Percentiles rank a stretch among this genome's conserved stretches.
Conservation (phyloP, 2,113 vertebrate genomes). For the Eupsittula cactorum region DNA sequence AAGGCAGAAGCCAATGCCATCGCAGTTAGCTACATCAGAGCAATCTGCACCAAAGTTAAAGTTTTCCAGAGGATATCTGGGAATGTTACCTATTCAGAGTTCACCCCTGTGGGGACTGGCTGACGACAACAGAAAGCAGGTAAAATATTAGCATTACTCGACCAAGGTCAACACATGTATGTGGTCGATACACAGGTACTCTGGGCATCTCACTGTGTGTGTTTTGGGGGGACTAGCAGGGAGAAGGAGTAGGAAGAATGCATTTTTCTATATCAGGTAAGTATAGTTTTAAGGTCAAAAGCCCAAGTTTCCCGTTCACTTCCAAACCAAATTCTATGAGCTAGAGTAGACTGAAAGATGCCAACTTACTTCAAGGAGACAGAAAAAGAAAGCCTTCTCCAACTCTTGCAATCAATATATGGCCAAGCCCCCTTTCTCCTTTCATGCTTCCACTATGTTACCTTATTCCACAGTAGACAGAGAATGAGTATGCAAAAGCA, state of each 20-base stretch:
- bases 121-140: constrained; percentile 18
- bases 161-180: not conserved
- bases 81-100: constrained; percentile 41
- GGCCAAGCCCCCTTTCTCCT: not conserved
- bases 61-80: constrained; percentile 65
- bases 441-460: not conserved
- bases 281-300: constrained; percentile 26
- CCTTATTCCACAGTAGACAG: not conserved
- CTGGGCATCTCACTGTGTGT: not conserved
- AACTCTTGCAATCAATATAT: not conserved
- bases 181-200: fast-evolving
- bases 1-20: constrained; percentile 39
- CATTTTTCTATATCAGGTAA: not conserved
- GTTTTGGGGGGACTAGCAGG: not conserved
- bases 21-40: constrained; percentile 36
- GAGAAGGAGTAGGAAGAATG: not conserved
- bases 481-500: not conserved
- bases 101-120: constrained; percentile 52
- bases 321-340: not conserved
- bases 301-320: not conserved
- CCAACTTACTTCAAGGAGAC: not conserved
- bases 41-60: constrained; percentile 40
- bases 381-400: not conserved
- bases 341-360: constrained; percentile 3
- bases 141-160: constrained; percentile 16